These are phyloP conservation scores for Acipenser ruthenus DNA, from an alignment of 2,797 vertebrate genomes.

Conservation along the genomic window DNA sequence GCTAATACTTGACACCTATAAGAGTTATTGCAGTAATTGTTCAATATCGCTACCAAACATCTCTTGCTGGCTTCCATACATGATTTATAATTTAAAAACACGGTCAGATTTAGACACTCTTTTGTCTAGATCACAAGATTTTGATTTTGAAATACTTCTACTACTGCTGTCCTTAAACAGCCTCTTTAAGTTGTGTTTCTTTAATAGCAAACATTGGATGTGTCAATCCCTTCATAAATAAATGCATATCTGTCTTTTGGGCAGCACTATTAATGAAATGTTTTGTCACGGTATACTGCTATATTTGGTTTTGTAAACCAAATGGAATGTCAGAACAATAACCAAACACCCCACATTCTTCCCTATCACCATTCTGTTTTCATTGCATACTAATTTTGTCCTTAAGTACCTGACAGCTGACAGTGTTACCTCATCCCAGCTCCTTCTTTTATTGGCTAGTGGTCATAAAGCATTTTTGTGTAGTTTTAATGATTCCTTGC, in stretches of 20 bases:
- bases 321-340: constrained; percentile 11
- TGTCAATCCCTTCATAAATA: neutral
- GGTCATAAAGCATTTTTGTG: constrained; percentile 17
- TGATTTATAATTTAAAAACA: too few species aligned
- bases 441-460: constrained; percentile 17
- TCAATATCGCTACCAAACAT: too few species aligned
- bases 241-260: neutral
- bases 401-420: constrained; percentile 27
- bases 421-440: constrained; percentile 16
- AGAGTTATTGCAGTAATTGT: too few species aligned
- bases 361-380: constrained; percentile 9
- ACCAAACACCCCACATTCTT: constrained; percentile 9
- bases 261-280: neutral
- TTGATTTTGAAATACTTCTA: too few species aligned
- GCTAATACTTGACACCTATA: too few species aligned
- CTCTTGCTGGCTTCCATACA: too few species aligned
- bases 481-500: constrained; percentile 26
- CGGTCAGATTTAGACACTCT: too few species aligned
- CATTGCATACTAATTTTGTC: constrained; percentile 6
- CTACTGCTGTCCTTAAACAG: too few species aligned
- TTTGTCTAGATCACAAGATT: too few species aligned
- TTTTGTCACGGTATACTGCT: neutral
- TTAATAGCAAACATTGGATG: too few species aligned
- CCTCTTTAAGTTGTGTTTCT: too few species aligned
- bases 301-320: too few species aligned